Evolutionary conservation across 2,113 vertebrate species (phyloP), one percentile per base, ranked within the genome.

Genomic region (Bolborhynchus lineola): DNA sequence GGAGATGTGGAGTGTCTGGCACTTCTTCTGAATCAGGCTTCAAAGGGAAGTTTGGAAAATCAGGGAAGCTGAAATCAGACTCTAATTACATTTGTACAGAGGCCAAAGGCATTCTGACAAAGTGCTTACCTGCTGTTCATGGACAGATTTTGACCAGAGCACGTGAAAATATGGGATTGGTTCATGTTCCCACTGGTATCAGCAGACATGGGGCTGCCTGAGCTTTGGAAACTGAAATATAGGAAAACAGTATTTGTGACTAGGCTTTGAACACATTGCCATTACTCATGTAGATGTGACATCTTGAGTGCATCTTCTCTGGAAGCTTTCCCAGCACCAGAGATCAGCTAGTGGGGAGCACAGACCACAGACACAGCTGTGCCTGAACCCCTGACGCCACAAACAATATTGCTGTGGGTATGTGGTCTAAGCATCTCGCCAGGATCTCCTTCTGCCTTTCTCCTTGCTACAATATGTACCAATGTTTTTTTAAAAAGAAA

Each of bases 1-100:
- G 96, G 72, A 95, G 96, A 95, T 96, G 53, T 6, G 2, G 94
- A 33, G 62, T 80, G 95, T 95, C 93, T 96, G 93, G 81, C 96
- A 91, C 88, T 87, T 87, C 83, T 92, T 59, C 69, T 62, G 86
- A 96, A 90, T 57, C 63, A 86, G n/a, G 67, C 86, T 95, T 96
- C 93, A 96, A 95, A 95, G 91, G 74, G 70, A 94, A 91, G 69
- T 65, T 65, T 52, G 63, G 86, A 83, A 92, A 95, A 92, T 92
- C 29, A 15, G 71, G 49, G n/a, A 52, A 82, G 60, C 72, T 82
- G 70, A 85, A 96, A 92, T 96, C 69, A 82, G 80, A 59, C 70
- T 93, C 86, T 85, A 91, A 94, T 95, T 96, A 90, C 37, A 59
- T 91, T 93, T 85, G 69, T 69, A 87, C 74, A 24, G 80, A 82